Percentiles rank a stretch among this genome's conserved stretches.
These are phyloP conservation scores for Sturnira hondurensis DNA, from an alignment of 2,113 vertebrate species.

Conservation along the genomic window DNA sequence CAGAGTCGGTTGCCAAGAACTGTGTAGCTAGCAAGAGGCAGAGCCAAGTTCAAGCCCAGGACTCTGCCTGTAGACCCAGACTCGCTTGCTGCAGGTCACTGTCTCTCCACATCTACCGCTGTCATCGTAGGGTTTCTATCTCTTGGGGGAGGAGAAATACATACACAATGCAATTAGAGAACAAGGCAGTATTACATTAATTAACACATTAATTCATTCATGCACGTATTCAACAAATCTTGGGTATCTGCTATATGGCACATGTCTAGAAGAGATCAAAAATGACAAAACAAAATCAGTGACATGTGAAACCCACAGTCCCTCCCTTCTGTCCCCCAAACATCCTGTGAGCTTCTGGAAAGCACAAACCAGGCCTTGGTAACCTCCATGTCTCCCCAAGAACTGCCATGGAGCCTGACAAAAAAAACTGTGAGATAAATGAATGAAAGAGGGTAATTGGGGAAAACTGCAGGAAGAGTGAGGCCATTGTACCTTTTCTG, in stretches of 20 bases:
- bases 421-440: background rate
- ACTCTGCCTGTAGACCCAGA: background rate
- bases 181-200: background rate
- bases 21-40: background rate
- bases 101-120: background rate
- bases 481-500: background rate
- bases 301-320: background rate
- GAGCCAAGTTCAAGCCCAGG: background rate
- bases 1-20: background rate
- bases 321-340: background rate
- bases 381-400: background rate
- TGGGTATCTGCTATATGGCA: background rate
- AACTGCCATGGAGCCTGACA: background rate
- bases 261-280: background rate
- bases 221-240: background rate
- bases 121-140: background rate
- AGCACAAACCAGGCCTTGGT: background rate
- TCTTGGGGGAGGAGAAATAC: background rate
- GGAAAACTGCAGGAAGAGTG: background rate
- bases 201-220: background rate
- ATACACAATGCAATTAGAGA: background rate
- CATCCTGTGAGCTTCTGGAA: background rate
- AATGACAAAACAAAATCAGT: background rate
- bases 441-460: background rate
- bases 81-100: background rate